Percentiles rank a stretch among this genome's conserved stretches.
Evolutionary conservation across 2,113 vertebrate species (phyloP).

Genomic region (Lanius collurio): DNA sequence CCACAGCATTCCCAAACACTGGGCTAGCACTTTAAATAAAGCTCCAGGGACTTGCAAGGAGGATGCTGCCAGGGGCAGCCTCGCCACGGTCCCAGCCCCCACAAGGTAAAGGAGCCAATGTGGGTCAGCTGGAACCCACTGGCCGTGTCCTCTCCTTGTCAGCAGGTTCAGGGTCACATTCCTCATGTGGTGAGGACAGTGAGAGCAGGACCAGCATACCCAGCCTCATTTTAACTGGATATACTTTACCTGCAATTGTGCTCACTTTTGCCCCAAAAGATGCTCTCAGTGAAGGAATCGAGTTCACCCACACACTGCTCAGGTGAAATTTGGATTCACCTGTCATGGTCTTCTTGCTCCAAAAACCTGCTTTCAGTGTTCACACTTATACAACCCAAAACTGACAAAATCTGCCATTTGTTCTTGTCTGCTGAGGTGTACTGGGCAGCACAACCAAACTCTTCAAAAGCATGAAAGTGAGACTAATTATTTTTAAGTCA

Average conservation of each 20-base stretch:
- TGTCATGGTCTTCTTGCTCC: background rate
- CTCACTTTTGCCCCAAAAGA: background rate
- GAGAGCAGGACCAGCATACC: background rate
- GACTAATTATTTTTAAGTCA: background rate
- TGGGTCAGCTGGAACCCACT: fast-evolving
- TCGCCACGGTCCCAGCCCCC: fast-evolving
- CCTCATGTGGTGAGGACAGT: background rate
- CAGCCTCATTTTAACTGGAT: background rate
- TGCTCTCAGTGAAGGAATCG: background rate
- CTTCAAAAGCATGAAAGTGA: background rate
- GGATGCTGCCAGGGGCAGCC: background rate
- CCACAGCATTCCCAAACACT: background rate
- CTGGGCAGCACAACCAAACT: background rate
- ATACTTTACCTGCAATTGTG: background rate
- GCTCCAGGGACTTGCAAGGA: background rate
- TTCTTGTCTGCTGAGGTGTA: background rate
- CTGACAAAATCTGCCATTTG: background rate
- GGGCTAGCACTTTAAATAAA: background rate
- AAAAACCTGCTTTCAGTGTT: background rate
- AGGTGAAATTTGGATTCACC: background rate
- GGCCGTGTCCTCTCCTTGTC: background rate
- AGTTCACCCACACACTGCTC: background rate
- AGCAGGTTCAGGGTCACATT: background rate
- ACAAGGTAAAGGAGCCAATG: fast-evolving
- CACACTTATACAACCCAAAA: background rate